phyloP scores from a whole-genome alignment of 2,113 vertebrate species.

The Callaeas wilsoni region DNA sequence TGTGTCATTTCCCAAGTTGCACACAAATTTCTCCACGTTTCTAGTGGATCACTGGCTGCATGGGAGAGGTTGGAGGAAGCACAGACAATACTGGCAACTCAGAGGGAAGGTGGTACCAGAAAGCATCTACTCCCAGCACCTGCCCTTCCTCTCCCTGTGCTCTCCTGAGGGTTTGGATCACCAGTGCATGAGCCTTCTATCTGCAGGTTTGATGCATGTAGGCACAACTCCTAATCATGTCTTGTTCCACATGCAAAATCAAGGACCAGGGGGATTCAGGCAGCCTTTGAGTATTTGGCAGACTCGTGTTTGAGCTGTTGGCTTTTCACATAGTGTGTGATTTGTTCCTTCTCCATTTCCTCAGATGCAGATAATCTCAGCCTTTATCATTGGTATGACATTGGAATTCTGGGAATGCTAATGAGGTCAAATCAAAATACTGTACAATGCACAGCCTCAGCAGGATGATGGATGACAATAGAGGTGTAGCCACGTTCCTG shows the following conservation, averaged over 20 bases:
- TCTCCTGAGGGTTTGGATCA: background rate
- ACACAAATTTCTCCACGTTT: background rate
- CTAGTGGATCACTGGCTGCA: background rate
- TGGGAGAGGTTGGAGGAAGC: background rate
- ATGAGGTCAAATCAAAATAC: constrained; percentile 23
- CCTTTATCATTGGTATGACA: background rate
- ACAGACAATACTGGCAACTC: background rate
- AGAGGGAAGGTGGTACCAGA: background rate
- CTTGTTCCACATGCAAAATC: background rate
- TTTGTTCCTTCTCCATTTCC: background rate
- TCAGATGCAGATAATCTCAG: background rate
- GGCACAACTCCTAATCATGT: background rate
- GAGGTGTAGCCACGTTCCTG: background rate
- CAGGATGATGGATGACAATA: background rate
- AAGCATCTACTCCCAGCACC: background rate
- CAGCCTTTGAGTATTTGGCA: background rate
- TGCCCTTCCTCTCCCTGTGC: background rate
- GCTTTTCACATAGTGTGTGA: background rate
- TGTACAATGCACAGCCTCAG: background rate
- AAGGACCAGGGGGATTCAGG: background rate
- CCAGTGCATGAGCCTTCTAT: background rate
- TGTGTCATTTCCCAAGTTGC: background rate
- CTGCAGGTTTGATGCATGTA: background rate
- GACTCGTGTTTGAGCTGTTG: background rate
- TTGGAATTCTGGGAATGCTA: constrained; percentile 33